phyloP scores from a whole-genome alignment of 2,888 invertebrate species.

The Atherix ibis region DNA sequence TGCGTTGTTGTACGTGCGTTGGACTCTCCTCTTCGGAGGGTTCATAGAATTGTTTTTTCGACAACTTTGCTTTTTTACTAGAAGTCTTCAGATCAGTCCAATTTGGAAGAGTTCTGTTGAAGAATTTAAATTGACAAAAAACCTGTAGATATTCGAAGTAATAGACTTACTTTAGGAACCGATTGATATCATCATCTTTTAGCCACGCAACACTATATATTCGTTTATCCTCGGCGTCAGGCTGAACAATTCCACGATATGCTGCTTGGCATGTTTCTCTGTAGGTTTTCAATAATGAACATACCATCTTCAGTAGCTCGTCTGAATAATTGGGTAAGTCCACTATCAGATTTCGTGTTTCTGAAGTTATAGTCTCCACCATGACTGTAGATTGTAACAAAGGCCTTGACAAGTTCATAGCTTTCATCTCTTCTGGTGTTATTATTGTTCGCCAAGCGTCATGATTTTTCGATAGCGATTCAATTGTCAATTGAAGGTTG shows the following conservation, averaged over 20 bases:
- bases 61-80: slow-evolving; percentile 16
- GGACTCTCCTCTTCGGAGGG: slow-evolving; percentile 60
- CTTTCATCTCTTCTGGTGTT: slow-evolving; percentile 49
- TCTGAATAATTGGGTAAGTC: slow-evolving; percentile 59
- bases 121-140: not conserved
- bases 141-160: slow-evolving; percentile 2
- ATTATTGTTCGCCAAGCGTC: slow-evolving; percentile 67
- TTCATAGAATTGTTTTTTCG: slow-evolving; percentile 30
- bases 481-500: slow-evolving; percentile 37
- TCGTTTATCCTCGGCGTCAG: slow-evolving; percentile 58
- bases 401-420: slow-evolving; percentile 45
- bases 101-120: slow-evolving; percentile 55
- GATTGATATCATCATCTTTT: slow-evolving; percentile 86
- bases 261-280: slow-evolving; percentile 56
- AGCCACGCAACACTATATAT: slow-evolving; percentile 80
- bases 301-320: slow-evolving; percentile 55
- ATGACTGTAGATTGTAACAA: slow-evolving; percentile 54
- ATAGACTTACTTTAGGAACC: slow-evolving; percentile 59
- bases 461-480: slow-evolving; percentile 53
- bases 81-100: slow-evolving; percentile 48
- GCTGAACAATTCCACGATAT: slow-evolving; percentile 60
- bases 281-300: slow-evolving; percentile 54
- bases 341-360: slow-evolving; percentile 50
- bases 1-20: slow-evolving; percentile 59
- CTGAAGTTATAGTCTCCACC: slow-evolving; percentile 42